Evolutionary conservation across 2,888 invertebrate species (phyloP).

Genomic region (Cosmopolites sordidus): DNA sequence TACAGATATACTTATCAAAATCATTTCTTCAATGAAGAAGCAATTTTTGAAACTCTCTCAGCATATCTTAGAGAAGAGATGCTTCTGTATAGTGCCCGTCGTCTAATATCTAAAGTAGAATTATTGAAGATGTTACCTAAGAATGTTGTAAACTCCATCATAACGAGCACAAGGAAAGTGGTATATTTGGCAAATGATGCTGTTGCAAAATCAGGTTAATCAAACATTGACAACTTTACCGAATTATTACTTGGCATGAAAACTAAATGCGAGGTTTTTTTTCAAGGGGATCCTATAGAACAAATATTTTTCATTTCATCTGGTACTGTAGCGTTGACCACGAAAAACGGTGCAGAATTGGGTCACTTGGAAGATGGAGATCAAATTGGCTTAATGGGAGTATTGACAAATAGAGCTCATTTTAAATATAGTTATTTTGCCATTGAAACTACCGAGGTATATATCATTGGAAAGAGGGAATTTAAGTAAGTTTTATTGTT

Average conservation of each 20-base stretch:
- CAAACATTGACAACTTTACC: neutral
- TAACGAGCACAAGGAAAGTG: conserved; percentile 44
- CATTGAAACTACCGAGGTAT: conserved; percentile 43
- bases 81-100: conserved; percentile 48
- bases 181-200: conserved; percentile 46
- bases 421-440: conserved; percentile 31
- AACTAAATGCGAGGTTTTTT: neutral
- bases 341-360: conserved; percentile 50
- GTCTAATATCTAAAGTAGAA: conserved; percentile 49
- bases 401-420: conserved; percentile 6
- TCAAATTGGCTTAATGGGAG: conserved; percentile 45
- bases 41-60: conserved; percentile 36
- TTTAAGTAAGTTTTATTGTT: conserved; percentile 23
- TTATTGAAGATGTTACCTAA: conserved; percentile 48
- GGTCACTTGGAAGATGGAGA: conserved; percentile 54
- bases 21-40: conserved; percentile 52
- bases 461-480: conserved; percentile 34
- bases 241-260: too few relatives aligned
- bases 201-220: conserved; percentile 17
- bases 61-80: conserved; percentile 48
- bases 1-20: conserved; percentile 54
- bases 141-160: conserved; percentile 44
- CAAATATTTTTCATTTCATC: conserved; percentile 53
- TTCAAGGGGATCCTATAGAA: conserved; percentile 41
- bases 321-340: conserved; percentile 51